These are phyloP conservation scores for Neoseiulus cucumeris DNA, from an alignment of 1,140 invertebrate genomes.

Conservation along the genomic window DNA sequence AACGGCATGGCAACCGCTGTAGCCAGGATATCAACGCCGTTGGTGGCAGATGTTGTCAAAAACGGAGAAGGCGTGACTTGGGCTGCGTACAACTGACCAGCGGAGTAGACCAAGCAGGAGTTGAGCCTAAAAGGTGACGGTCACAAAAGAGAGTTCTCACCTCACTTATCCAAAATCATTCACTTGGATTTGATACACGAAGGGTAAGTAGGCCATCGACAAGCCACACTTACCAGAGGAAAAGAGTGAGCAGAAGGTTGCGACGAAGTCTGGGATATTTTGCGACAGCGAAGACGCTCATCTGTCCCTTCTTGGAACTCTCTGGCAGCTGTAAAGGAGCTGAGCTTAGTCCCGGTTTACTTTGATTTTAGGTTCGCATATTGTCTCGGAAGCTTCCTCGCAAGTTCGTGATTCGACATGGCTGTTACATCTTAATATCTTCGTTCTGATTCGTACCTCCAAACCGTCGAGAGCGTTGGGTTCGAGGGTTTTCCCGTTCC, in stretches of 20 bases:
- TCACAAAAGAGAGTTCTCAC: neutral
- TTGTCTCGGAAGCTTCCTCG: too few species aligned
- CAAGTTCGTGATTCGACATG: too few species aligned
- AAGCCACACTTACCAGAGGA: slow-evolving; percentile 4
- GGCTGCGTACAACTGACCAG: neutral
- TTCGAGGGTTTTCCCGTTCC: slow-evolving; percentile 50
- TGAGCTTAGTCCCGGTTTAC: neutral
- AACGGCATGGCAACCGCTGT: slow-evolving; percentile 2
- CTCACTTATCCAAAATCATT: too few species aligned
- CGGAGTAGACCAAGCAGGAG: slow-evolving; percentile 1
- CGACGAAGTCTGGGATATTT: neutral
- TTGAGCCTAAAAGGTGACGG: neutral
- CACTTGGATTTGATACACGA: too few species aligned
- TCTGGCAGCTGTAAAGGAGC: neutral
- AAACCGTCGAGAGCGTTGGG: neutral
- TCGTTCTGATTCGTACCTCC: neutral
- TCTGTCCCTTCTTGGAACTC: neutral
- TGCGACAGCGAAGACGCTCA: neutral
- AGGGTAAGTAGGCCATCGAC: too few species aligned
- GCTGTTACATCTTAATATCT: neutral
- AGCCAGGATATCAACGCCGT: neutral
- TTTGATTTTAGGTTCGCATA: neutral
- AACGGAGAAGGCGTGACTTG: neutral
- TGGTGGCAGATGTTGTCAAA: neutral
- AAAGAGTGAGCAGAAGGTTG: neutral